phyloP scores from a whole-genome alignment of 2,113 vertebrate genomes.

The Tachycineta bicolor region DNA sequence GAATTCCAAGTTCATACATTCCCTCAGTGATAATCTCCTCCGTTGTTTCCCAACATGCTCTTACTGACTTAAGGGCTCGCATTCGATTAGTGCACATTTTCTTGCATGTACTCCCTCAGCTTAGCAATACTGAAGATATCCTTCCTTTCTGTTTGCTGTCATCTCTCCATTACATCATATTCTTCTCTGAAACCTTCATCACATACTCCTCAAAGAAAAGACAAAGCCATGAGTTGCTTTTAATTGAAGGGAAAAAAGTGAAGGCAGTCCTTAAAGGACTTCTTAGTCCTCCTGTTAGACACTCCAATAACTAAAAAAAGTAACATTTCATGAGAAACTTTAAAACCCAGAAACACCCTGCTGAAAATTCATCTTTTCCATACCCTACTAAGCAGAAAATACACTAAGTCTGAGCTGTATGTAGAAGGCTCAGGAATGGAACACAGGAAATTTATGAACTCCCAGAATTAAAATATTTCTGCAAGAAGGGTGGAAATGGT shows the following conservation, averaged over 20 bases:
- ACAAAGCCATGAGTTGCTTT: neutral
- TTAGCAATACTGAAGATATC: neutral
- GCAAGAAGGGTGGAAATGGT: neutral
- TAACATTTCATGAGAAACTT: neutral
- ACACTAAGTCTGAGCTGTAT: neutral
- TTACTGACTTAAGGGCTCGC: neutral
- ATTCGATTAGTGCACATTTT: neutral
- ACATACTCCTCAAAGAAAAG: neutral
- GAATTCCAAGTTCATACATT: neutral
- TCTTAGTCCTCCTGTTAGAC: neutral
- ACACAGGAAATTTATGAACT: conserved; percentile 15
- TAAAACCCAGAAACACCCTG: neutral
- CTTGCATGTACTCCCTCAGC: neutral
- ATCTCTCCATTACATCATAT: neutral
- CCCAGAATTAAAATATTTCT: conserved; percentile 42
- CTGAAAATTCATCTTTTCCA: conserved; percentile 23
- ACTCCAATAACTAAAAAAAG: neutral
- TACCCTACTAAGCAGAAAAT: neutral
- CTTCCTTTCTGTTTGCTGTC: neutral
- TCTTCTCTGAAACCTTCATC: neutral
- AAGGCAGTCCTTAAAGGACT: neutral
- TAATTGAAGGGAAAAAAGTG: neutral
- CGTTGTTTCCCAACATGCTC: neutral
- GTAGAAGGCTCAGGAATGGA: neutral
- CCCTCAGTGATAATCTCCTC: neutral